These are phyloP conservation scores for Leptinotarsa lineolata DNA, from an alignment of 1,140 invertebrate species.

Conservation along the genomic window DNA sequence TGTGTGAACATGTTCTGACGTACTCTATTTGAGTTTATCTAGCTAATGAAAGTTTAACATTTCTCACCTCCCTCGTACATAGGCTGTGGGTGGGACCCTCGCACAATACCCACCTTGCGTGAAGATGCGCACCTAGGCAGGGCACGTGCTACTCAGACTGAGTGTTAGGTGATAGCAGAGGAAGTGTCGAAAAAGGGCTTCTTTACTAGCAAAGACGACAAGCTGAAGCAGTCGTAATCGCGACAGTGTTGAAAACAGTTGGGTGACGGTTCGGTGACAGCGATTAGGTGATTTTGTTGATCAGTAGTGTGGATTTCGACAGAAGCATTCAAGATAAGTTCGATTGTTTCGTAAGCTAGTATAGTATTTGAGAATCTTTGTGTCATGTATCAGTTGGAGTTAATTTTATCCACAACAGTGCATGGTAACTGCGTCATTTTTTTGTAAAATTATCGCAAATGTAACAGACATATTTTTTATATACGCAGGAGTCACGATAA, in stretches of 20 bases:
- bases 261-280: not conserved
- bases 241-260: constrained; percentile 3
- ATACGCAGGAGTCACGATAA: too few relatives aligned
- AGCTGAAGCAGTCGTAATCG: constrained; percentile 5
- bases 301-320: not conserved
- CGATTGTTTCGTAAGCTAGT: too few relatives aligned
- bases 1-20: too few relatives aligned
- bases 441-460: too few relatives aligned
- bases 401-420: too few relatives aligned
- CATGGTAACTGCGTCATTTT: too few relatives aligned
- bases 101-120: constrained; percentile 2
- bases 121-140: constrained; percentile 1
- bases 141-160: not conserved
- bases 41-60: too few relatives aligned
- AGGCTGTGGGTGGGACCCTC: not conserved
- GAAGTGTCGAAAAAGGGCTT: constrained; percentile 2
- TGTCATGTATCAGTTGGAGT: too few relatives aligned
- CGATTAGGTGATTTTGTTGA: not conserved
- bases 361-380: too few relatives aligned
- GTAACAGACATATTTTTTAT: too few relatives aligned
- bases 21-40: too few relatives aligned
- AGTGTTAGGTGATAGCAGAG: not conserved
- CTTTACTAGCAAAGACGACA: not conserved
- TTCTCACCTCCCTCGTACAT: not conserved
- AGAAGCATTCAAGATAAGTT: too few relatives aligned